Conservation (phyloP, 2,888 invertebrate species). For the Andrena minutula region DNA sequence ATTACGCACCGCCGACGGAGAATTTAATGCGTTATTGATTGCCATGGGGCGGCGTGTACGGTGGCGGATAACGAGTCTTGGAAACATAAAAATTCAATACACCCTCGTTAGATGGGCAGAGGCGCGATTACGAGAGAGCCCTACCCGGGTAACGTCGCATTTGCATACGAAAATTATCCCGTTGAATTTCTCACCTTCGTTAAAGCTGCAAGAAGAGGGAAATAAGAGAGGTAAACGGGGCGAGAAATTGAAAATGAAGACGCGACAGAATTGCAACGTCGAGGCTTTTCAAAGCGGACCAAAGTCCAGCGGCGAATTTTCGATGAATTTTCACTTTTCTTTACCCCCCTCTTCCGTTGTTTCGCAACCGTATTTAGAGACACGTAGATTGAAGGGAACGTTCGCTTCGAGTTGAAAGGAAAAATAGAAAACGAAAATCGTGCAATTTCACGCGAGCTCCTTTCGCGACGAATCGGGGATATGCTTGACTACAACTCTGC, state of each 20-base stretch:
- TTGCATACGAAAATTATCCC: constrained; percentile 67
- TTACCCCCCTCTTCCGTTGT: background rate
- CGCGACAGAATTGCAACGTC: constrained; percentile 51
- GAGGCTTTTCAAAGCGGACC: background rate
- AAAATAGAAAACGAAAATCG: background rate
- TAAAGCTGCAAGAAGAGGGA: constrained; percentile 57
- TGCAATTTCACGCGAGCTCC: background rate
- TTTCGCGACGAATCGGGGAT: too few relatives aligned
- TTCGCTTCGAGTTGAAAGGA: background rate
- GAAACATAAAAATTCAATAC: constrained; percentile 65
- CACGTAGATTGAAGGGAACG: background rate
- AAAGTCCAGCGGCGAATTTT: constrained; percentile 26
- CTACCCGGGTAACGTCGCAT: constrained; percentile 46
- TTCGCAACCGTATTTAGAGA: background rate
- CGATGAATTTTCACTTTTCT: constrained; percentile 9
- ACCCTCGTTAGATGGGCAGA: constrained; percentile 59
- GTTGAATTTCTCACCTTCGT: constrained; percentile 63
- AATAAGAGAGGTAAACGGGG: constrained; percentile 51
- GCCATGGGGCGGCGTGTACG: background rate
- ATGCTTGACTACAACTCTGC: too few relatives aligned
- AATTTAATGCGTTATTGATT: constrained; percentile 68
- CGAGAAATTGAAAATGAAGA: constrained; percentile 62
- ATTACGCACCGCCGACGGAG: constrained; percentile 30
- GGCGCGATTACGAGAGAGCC: constrained; percentile 51
- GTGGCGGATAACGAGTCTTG: constrained; percentile 47